Conservation (phyloP, 2,797 vertebrate genomes). For the Cryptoblepharus egeriae region DNA sequence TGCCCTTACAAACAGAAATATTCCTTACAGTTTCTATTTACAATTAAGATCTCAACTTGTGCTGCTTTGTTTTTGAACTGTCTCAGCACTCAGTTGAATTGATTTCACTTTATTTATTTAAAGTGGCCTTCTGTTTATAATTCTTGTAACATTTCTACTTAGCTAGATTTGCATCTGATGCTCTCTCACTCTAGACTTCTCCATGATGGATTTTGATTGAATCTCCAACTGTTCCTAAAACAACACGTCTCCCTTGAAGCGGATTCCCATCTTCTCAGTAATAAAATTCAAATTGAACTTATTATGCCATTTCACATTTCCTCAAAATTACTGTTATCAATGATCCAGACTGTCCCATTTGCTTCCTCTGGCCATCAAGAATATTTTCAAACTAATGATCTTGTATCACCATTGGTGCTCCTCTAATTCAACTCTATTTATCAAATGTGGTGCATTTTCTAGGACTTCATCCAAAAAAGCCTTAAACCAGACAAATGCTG, state of each 20-base stretch:
- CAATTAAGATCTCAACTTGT: constrained; percentile 58
- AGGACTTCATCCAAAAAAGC: constrained; percentile 76
- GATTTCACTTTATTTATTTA: constrained; percentile 49
- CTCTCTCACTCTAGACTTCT: constrained; percentile 40
- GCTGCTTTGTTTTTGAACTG: constrained; percentile 49
- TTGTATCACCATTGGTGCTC: constrained; percentile 54
- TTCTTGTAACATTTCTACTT: constrained; percentile 65
- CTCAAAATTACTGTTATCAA: constrained; percentile 63
- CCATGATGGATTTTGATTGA: constrained; percentile 61
- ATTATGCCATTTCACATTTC: constrained; percentile 43
- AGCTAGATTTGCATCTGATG: constrained; percentile 63
- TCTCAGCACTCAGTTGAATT: constrained; percentile 41
- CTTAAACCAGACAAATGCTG: constrained; percentile 71
- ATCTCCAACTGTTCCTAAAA: constrained; percentile 60
- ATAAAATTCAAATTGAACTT: constrained; percentile 52
- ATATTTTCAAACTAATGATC: constrained; percentile 66
- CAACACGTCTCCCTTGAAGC: constrained; percentile 11
- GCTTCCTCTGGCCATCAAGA: constrained; percentile 49
- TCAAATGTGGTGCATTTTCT: constrained; percentile 67
- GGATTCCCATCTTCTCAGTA: constrained; percentile 19
- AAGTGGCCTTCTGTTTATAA: constrained; percentile 65
- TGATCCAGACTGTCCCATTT: constrained; percentile 42
- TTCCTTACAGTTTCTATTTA: constrained; percentile 16
- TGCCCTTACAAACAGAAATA: constrained; percentile 43
- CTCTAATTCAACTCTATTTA: constrained; percentile 69